Percentiles rank a stretch among this genome's conserved stretches.
Conservation (phyloP, 2,113 vertebrate genomes). For the Aegypius monachus region DNA sequence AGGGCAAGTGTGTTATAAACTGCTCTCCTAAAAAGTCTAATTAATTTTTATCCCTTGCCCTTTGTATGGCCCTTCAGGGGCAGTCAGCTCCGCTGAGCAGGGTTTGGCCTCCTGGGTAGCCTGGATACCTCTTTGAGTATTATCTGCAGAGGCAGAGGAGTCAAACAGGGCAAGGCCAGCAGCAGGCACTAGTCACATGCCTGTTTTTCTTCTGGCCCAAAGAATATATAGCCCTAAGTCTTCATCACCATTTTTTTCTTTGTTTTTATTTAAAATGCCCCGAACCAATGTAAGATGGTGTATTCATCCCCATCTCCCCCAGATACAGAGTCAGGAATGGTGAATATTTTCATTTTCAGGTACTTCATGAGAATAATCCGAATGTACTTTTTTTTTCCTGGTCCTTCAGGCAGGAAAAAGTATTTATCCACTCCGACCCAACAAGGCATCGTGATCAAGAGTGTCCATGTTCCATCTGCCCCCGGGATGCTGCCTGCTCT, state of each 20-base stretch:
- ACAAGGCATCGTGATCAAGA: background rate
- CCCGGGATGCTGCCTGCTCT: background rate
- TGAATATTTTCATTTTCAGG: background rate
- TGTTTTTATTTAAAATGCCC: background rate
- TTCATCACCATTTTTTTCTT: background rate
- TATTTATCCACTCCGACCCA: background rate
- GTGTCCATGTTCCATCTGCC: background rate
- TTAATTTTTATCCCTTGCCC: background rate
- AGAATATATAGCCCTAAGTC: background rate
- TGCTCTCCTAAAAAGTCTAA: background rate
- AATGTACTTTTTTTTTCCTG: background rate
- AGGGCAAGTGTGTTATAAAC: background rate
- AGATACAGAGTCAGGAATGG: background rate
- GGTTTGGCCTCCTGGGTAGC: background rate
- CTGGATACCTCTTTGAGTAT: background rate
- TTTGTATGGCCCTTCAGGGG: background rate
- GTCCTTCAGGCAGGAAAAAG: background rate
- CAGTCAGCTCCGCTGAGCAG: background rate
- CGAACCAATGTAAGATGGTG: background rate
- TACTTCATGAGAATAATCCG: background rate
- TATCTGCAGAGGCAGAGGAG: background rate
- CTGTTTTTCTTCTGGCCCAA: background rate
- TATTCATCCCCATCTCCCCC: background rate
- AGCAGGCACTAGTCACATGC: background rate
- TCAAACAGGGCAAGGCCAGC: background rate